Base-by-base conservation (phyloP, 2,113 vertebrate species). In the Engraulis encrasicolus region DNA sequence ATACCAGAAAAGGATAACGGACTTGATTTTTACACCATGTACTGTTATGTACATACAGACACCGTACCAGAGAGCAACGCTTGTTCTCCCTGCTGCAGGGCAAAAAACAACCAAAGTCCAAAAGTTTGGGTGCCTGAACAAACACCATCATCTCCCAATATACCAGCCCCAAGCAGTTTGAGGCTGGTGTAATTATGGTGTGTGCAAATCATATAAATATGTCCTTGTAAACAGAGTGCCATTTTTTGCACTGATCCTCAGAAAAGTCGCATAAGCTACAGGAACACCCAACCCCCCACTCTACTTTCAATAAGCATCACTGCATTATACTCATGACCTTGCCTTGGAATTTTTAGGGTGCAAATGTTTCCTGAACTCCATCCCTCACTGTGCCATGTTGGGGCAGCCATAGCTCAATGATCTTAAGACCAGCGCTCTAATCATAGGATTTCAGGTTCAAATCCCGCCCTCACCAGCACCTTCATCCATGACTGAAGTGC, bases 91-190 rank as follows among this genome's bases (percentile, higher is more conserved):
- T 50, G 84, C 79, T 36, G 79, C 50, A 85, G 40, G 52, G 83
- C 52, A 85, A 84, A 77, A 77, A 78, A 88, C 38, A 48, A 81
- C 79, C 66, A 61, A 74, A 23, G 58, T 82, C 54, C 80, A 50
- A 84, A 85, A 66, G 81, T 77, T 80, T 79, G 80, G 79, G 82
- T 87, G 79, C 50, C 48, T 50, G 78, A 79, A 54, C 82, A 87
- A 87, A 84, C 49, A 87, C 74, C 36, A 79, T 27, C 81, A 86
- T 83, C 82, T 86, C 82, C 82, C 82, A 23, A 85, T 79, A 83
- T 82, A 83, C 78, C 78, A 79, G 79, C 84, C 74, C 20, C 58
- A 31, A n/a, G 58, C 80, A n/a, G 82, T 85, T 88, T 85, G 78
- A 48, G 82, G 19, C 79, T 49, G 80, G 20, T 79, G 27, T 49